A percentile compares a stretch with the other conserved stretches of the same genome.
Evolutionary conservation across 1,140 invertebrate genomes (phyloP).

Genomic region (Drosophila bocqueti): DNA sequence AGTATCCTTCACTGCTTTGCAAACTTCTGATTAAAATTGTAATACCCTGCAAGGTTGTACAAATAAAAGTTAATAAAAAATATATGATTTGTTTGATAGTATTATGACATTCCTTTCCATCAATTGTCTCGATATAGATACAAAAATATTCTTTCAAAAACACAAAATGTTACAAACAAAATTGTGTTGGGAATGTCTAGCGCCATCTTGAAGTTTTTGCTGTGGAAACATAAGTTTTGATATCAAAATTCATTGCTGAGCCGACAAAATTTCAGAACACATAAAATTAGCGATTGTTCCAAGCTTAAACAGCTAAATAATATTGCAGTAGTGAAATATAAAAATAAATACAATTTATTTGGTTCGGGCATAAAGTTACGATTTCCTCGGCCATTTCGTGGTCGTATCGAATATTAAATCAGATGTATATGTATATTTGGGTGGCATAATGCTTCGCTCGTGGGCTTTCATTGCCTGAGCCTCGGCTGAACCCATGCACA

Average conservation of each 20-base stretch:
- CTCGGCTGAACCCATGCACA: constrained; percentile 10
- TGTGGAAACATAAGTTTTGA: background rate
- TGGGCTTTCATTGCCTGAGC: background rate
- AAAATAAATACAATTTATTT: constrained; percentile 62
- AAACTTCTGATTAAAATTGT: no score
- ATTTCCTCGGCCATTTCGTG: constrained; percentile 41
- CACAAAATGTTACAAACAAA: background rate
- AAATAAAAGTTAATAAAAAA: no score
- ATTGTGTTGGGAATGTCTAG: background rate
- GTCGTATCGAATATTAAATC: constrained; percentile 69
- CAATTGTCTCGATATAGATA: no score
- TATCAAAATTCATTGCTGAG: constrained; percentile 27
- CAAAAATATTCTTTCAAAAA: no score
- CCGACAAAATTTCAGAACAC: constrained; percentile 26
- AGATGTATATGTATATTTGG: constrained; percentile 55
- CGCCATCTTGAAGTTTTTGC: background rate
- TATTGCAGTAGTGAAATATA: constrained; percentile 40
- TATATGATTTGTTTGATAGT: no score
- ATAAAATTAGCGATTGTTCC: background rate
- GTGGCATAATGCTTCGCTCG: constrained; percentile 39
- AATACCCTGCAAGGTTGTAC: no score
- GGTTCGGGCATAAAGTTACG: constrained; percentile 58
- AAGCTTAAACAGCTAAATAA: constrained; percentile 47
- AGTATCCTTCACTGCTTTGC: no score
- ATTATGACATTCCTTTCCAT: no score